phyloP scores from a whole-genome alignment of 2,888 invertebrate species.

The Drosophila barbarae region DNA sequence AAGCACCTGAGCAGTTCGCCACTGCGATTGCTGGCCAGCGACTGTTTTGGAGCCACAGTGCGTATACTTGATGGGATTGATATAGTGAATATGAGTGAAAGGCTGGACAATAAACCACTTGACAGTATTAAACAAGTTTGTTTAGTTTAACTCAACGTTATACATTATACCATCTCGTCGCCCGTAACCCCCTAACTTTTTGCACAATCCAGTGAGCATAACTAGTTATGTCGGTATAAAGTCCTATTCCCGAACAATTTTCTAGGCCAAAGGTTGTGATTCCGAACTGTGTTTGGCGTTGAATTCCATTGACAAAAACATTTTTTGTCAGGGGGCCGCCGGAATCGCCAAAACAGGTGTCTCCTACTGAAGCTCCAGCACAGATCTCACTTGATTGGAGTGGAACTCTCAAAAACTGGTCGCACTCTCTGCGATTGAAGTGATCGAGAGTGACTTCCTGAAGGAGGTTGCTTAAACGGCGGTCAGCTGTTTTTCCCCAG shows the following conservation, averaged over 20 bases:
- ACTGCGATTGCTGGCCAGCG: conserved; percentile 63
- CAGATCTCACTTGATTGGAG: not conserved
- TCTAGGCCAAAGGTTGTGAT: not conserved
- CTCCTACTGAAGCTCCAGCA: not conserved
- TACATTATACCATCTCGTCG: too few relatives aligned
- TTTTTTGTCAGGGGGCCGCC: too few relatives aligned
- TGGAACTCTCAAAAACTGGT: rapidly evolving
- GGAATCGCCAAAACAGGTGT: not conserved
- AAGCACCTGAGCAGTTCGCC: conserved; percentile 71
- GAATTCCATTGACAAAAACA: too few relatives aligned
- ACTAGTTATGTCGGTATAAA: not conserved
- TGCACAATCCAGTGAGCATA: too few relatives aligned
- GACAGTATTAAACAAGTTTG: too few relatives aligned
- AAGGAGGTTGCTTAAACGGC: not conserved
- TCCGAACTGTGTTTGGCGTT: not conserved
- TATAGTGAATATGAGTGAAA: not conserved
- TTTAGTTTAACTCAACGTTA: too few relatives aligned
- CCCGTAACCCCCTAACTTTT: too few relatives aligned
- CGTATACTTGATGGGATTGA: conserved; percentile 45
- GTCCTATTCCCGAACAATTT: not conserved
- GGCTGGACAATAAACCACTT: not conserved
- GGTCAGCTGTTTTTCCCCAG: not conserved
- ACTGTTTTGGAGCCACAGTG: conserved; percentile 65
- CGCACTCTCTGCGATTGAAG: rapidly evolving
- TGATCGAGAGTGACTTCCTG: not conserved